Conservation (phyloP, 2,888 invertebrate species). For the Vanessa cardui region DNA sequence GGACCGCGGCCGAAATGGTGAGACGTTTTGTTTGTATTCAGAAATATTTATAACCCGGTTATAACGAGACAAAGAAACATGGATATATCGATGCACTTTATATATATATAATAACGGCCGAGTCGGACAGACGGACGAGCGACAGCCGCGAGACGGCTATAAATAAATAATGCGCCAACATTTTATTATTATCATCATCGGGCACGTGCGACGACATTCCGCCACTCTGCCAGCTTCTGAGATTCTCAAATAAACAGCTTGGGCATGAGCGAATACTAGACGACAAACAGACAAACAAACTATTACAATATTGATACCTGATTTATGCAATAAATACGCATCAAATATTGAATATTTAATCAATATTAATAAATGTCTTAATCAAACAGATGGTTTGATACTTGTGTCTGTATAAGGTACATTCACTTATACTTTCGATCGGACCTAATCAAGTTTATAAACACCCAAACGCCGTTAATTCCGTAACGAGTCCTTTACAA, state of each 20-base stretch:
- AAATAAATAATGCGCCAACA: conserved; percentile 83
- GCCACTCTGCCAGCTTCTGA: conserved; percentile 61
- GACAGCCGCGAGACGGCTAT: conserved; percentile 81
- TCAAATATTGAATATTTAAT: too few relatives aligned
- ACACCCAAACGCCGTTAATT: conserved; percentile 61
- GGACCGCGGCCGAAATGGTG: conserved; percentile 24
- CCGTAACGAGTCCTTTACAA: conserved; percentile 57
- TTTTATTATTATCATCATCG: conserved; percentile 80
- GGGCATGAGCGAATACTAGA: conserved; percentile 23
- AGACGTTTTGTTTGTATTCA: conserved; percentile 40
- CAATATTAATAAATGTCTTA: too few relatives aligned
- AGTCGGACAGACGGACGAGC: conserved; percentile 76
- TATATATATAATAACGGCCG: conserved; percentile 60
- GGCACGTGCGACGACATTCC: conserved; percentile 80
- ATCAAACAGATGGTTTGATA: too few relatives aligned
- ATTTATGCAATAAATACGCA: background rate
- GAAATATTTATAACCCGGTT: conserved; percentile 43
- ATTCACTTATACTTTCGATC: conserved; percentile 11
- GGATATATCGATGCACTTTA: conserved; percentile 48
- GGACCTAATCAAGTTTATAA: conserved; percentile 44
- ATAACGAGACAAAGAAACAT: conserved; percentile 62
- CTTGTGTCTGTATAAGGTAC: background rate
- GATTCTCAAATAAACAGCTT: conserved; percentile 41
- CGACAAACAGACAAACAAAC: conserved; percentile 15
- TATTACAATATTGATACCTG: background rate